These are phyloP conservation scores for Dromius quadrimaculatus DNA, from an alignment of 2,888 invertebrate genomes.

Conservation along the genomic window DNA sequence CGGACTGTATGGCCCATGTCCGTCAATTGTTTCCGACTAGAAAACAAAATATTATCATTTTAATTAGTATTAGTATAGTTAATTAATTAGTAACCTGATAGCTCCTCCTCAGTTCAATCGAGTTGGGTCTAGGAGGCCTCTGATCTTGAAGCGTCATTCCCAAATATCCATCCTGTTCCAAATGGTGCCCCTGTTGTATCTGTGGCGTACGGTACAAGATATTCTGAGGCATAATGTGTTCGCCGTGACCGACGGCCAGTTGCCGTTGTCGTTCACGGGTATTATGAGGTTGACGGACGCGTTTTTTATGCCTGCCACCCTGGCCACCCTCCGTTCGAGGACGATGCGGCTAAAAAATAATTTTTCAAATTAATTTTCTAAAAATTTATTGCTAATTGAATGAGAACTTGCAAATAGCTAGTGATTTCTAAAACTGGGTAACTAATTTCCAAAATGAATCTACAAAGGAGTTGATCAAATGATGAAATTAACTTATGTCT, in stretches of 20 bases:
- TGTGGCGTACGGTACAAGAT: constrained; percentile 73
- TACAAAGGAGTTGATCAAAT: too few relatives aligned
- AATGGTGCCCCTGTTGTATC: constrained; percentile 64
- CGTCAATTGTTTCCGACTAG: constrained; percentile 55
- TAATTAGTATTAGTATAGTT: too few relatives aligned
- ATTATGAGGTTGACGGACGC: constrained; percentile 87
- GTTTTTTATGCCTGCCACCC: constrained; percentile 79
- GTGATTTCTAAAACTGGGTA: not conserved
- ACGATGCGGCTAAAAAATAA: constrained; percentile 69
- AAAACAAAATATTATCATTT: too few relatives aligned
- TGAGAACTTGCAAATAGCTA: not conserved
- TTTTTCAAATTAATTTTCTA: too few relatives aligned
- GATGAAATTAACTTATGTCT: too few relatives aligned
- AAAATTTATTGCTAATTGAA: not conserved
- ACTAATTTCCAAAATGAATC: not conserved
- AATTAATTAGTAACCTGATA: constrained; percentile 69
- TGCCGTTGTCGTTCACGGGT: constrained; percentile 89
- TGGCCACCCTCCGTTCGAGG: constrained; percentile 73
- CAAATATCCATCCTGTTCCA: constrained; percentile 66
- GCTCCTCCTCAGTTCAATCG: constrained; percentile 83
- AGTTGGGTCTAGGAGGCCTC: constrained; percentile 85
- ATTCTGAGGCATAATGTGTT: constrained; percentile 82
- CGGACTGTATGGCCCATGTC: constrained; percentile 46
- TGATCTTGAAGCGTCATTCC: constrained; percentile 72
- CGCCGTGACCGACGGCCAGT: constrained; percentile 86